These are phyloP conservation scores for Neoscelio sp. DNA, from an alignment of 2,888 invertebrate genomes.

Conservation along the genomic window DNA sequence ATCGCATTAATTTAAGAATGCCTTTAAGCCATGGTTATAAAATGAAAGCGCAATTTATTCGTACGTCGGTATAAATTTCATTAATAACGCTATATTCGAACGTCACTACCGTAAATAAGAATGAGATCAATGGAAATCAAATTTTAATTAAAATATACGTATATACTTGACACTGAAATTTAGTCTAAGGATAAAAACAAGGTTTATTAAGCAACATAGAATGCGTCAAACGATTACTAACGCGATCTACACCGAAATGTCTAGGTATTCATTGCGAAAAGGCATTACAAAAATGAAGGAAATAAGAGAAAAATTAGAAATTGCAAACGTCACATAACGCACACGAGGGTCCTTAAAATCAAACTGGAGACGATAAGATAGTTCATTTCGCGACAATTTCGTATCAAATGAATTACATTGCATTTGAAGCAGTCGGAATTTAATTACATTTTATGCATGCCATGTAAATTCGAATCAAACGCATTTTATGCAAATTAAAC, in stretches of 20 bases:
- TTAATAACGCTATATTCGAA: conserved; percentile 1
- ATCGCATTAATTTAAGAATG: conserved; percentile 11
- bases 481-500: not conserved
- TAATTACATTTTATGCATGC: conserved; percentile 24
- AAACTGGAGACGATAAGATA: conserved; percentile 8
- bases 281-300: too few relatives aligned
- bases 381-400: conserved; percentile 4
- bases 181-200: conserved; percentile 6
- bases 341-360: too few relatives aligned
- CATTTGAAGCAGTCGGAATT: conserved; percentile 2
- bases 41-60: conserved; percentile 11
- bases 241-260: too few relatives aligned
- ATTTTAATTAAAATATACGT: conserved; percentile 4
- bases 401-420: conserved; percentile 1
- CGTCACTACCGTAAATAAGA: conserved; percentile 10
- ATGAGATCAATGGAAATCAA: conserved; percentile 5
- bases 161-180: too few relatives aligned
- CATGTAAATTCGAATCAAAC: not conserved
- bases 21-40: conserved; percentile 12
- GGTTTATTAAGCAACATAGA: too few relatives aligned
- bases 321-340: too few relatives aligned
- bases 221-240: too few relatives aligned
- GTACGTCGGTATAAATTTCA: conserved; percentile 8
- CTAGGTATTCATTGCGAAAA: too few relatives aligned
- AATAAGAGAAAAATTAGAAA: too few relatives aligned